These are phyloP conservation scores for Mimas tiliae DNA, from an alignment of 2,888 invertebrate genomes.

Conservation along the genomic window DNA sequence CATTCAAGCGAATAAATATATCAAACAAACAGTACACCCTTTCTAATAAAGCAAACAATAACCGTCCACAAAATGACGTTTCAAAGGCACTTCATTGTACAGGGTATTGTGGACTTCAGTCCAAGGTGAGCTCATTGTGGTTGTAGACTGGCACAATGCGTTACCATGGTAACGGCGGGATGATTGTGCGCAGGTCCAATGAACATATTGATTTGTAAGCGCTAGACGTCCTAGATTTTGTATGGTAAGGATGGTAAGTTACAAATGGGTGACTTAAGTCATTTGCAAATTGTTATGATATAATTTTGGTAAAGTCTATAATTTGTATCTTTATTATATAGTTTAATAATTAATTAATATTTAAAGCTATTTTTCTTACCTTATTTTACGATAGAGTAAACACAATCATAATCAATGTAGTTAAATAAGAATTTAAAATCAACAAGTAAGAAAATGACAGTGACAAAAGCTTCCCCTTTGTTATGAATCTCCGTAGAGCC, in stretches of 20 bases:
- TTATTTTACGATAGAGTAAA: too few relatives aligned
- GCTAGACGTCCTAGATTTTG: slow-evolving; percentile 7
- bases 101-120: not conserved
- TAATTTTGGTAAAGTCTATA: too few relatives aligned
- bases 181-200: slow-evolving; percentile 18
- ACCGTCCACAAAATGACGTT: not conserved
- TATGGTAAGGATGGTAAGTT: too few relatives aligned
- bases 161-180: slow-evolving; percentile 16
- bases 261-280: not conserved
- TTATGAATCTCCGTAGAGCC: not conserved
- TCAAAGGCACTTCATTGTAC: not conserved
- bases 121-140: slow-evolving; percentile 14
- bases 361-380: too few relatives aligned
- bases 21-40: too few relatives aligned
- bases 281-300: too few relatives aligned
- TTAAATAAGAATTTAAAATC: too few relatives aligned
- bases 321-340: too few relatives aligned
- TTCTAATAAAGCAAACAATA: not conserved
- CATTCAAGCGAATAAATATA: too few relatives aligned
- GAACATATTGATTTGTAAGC: not conserved
- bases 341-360: too few relatives aligned
- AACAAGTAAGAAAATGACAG: not conserved
- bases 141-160: not conserved
- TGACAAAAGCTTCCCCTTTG: not conserved
- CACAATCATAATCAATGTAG: too few relatives aligned